Evolutionary conservation across 2,113 vertebrate genomes (phyloP).

Genomic region (Crotalus viridis): DNA sequence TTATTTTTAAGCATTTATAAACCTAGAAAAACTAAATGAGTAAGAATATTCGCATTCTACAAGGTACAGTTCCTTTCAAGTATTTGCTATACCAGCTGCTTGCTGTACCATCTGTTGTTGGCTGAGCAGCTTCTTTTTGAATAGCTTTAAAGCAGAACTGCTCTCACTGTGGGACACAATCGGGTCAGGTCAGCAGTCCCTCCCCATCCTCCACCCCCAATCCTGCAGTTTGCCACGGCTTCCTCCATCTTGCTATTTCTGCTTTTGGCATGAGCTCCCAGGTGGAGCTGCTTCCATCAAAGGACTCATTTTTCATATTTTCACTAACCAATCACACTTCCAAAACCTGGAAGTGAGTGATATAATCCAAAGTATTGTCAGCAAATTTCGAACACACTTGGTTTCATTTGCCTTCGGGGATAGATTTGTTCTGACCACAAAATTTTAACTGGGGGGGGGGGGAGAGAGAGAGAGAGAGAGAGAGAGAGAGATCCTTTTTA

Average conservation of each 20-base stretch:
- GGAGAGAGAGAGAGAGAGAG: not conserved
- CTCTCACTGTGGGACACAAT: conserved; percentile 71
- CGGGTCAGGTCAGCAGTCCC: conserved; percentile 70
- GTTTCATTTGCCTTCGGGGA: not conserved
- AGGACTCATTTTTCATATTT: conserved; percentile 47
- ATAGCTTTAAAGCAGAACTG: conserved; percentile 69
- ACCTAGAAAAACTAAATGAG: conserved; percentile 3
- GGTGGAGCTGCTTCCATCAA: conserved; percentile 45
- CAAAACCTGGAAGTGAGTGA: not conserved
- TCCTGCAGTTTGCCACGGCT: conserved; percentile 60
- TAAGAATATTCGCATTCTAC: conserved; percentile 29
- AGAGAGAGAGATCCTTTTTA: accelerated
- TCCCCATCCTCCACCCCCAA: conserved; percentile 32
- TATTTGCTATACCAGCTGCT: conserved; percentile 67
- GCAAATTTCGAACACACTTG: not conserved
- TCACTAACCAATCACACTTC: conserved; percentile 4
- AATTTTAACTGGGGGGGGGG: not conserved
- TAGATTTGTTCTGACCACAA: accelerated
- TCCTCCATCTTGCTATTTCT: conserved; percentile 47
- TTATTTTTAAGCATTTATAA: accelerated
- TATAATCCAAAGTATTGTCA: accelerated
- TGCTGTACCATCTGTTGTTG: conserved; percentile 73
- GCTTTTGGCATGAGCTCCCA: conserved; percentile 58
- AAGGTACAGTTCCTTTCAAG: conserved; percentile 49
- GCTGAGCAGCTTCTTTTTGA: conserved; percentile 68